phyloP scores from a whole-genome alignment of 1,140 invertebrate genomes.

The Brachionus koreanus region DNA sequence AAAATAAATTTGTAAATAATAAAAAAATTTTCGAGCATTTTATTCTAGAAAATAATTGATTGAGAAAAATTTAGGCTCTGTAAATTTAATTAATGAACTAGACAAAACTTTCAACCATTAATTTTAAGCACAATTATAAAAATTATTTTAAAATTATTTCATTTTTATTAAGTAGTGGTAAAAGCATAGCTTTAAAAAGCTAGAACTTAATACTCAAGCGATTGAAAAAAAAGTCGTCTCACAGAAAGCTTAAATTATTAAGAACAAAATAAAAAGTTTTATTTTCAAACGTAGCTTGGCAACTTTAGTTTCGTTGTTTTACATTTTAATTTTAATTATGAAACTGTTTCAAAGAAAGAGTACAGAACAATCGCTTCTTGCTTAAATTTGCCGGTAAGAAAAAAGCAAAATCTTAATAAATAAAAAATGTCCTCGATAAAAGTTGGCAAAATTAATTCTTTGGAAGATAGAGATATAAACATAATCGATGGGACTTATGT shows the following conservation, averaged over 20 bases:
- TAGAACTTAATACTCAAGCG: not conserved
- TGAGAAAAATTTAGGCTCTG: no score
- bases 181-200: not conserved
- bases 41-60: no score
- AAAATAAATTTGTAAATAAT: no score
- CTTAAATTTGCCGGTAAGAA: not conserved
- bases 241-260: not conserved
- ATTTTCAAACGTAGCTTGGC: not conserved
- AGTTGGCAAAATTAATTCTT: constrained; percentile 2
- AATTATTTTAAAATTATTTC: not conserved
- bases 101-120: not conserved
- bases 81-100: not conserved
- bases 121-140: not conserved
- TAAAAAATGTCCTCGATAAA: not conserved
- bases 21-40: no score
- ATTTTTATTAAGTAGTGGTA: not conserved
- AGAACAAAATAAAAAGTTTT: not conserved
- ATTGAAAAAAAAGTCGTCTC: not conserved
- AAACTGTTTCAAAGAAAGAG: not conserved
- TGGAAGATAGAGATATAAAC: not conserved
- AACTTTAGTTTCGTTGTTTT: not conserved
- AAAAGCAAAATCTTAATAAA: not conserved
- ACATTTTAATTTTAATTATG: constrained; percentile 6
- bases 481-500: constrained; percentile 39
- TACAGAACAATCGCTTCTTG: not conserved